Conservation (phyloP, 2,113 vertebrate genomes). For the Channa argus region DNA sequence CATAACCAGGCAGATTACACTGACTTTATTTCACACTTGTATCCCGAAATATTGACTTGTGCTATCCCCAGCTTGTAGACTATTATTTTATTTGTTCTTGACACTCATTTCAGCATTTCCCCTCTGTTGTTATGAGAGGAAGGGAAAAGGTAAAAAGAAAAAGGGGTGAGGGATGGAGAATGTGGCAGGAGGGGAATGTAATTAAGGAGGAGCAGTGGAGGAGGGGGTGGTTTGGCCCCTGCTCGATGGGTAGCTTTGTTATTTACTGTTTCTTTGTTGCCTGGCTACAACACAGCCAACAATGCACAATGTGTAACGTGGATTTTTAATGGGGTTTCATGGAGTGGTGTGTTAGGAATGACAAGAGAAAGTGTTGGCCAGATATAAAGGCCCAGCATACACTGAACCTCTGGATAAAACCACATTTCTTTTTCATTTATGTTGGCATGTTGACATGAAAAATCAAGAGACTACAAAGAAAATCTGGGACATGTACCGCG, state of each 20-base stretch:
- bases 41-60: constrained; percentile 9
- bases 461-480: too few relatives aligned
- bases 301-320: neutral
- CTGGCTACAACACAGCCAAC: constrained; percentile 16
- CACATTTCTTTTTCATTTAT: neutral
- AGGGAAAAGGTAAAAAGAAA: neutral
- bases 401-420: neutral
- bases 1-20: constrained; percentile 11
- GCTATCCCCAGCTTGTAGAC: neutral
- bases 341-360: neutral
- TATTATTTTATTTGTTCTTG: constrained; percentile 24
- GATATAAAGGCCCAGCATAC: neutral
- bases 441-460: neutral
- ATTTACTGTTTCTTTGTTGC: constrained; percentile 37
- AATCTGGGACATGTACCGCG: too few relatives aligned
- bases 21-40: constrained; percentile 10
- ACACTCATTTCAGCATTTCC: neutral
- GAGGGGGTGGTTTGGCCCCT: neutral
- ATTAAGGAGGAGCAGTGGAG: constrained; percentile 7
- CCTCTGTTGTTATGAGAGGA: constrained; percentile 9
- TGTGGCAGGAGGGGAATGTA: constrained; percentile 17
- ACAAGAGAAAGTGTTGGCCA: neutral
- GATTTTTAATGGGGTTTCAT: neutral
- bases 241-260: constrained; percentile 8
- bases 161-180: neutral